phyloP scores from a whole-genome alignment of 1,140 invertebrate species.

The Solenopsis fugax region DNA sequence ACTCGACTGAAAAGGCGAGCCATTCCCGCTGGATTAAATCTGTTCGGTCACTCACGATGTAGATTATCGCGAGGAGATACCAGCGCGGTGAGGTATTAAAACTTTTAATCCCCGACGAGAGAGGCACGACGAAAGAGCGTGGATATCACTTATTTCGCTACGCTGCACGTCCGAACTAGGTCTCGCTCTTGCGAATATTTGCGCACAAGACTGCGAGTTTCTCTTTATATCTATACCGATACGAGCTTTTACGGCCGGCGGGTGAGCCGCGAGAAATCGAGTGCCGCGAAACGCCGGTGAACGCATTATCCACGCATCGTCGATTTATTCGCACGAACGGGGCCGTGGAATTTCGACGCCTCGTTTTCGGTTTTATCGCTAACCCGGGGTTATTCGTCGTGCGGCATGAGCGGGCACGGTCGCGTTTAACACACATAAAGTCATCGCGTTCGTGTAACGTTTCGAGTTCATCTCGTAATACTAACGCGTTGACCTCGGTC shows the following conservation, averaged over 20 bases:
- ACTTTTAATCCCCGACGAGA: constrained; percentile 32
- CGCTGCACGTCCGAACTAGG: neutral
- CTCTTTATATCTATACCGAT: constrained; percentile 51
- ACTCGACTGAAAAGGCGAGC: neutral
- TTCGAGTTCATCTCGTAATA: constrained; percentile 46
- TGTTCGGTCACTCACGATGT: constrained; percentile 11
- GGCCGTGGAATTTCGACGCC: constrained; percentile 76
- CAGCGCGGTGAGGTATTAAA: neutral
- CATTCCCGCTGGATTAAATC: neutral
- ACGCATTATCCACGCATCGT: constrained; percentile 57
- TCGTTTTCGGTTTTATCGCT: constrained; percentile 81
- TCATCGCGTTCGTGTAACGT: constrained; percentile 68
- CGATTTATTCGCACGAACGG: constrained; percentile 69
- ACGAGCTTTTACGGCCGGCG: constrained; percentile 55
- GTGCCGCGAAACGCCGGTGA: constrained; percentile 37
- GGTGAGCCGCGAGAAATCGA: neutral
- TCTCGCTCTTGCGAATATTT: neutral
- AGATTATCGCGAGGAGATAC: constrained; percentile 18
- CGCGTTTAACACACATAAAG: constrained; percentile 82
- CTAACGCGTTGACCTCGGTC: constrained; percentile 62
- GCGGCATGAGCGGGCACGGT: constrained; percentile 52
- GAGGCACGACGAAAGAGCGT: neutral
- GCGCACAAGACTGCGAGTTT: neutral
- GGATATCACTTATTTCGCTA: neutral
- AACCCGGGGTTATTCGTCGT: constrained; percentile 71